Base-by-base conservation (phyloP, 2,888 invertebrate genomes). In the Spilosoma lubricipeda region DNA sequence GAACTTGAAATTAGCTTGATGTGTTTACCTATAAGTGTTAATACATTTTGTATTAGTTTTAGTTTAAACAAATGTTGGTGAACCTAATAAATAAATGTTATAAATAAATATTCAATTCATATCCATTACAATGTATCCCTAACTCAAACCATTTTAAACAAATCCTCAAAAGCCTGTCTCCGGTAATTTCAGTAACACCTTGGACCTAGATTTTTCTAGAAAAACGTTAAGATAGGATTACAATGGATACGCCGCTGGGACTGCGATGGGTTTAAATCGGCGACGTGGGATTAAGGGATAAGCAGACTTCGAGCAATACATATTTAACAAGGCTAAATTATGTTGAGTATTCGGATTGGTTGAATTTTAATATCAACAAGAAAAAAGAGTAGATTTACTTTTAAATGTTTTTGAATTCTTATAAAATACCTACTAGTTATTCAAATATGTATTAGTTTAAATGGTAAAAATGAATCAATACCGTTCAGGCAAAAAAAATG, bases 121-220 rank as follows among this genome's bases (percentile, higher is more conserved):
- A 30, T 18, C 18, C 30, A 15, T 30, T 30, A 27, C 63, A 30
- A 18, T 18, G 18, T 59, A 30, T 30, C 18, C 18, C 3, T 2
- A 30, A 63, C 30, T 30, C 23, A 36, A 66, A 36, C 39, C 9
- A 65, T 65, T 65, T 71, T 65, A 71, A 71, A 48, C 33, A 65
- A 39, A 66, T 66, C 36, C 52, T 71, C 66, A 39, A 56, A 52
- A 72, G 33, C 23, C 63, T 67, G 4, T 59, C 27, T 72, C 3
- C 23, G 63, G 30, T 76, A 67, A 67, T 71, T 71, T 48, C 23
- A 78, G 71, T 71, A 64, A 77, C 77, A 66, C 68, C 39, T 30
- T 70, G 13, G 63, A 68, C 67, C 76, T 82, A 79, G 77, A 82
- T 80, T 82, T 82, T 82, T 82, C 79, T 80, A 80, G 72, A 68